Evolutionary conservation across 2,113 vertebrate species (phyloP).

Genomic region (Anolis carolinensis): DNA sequence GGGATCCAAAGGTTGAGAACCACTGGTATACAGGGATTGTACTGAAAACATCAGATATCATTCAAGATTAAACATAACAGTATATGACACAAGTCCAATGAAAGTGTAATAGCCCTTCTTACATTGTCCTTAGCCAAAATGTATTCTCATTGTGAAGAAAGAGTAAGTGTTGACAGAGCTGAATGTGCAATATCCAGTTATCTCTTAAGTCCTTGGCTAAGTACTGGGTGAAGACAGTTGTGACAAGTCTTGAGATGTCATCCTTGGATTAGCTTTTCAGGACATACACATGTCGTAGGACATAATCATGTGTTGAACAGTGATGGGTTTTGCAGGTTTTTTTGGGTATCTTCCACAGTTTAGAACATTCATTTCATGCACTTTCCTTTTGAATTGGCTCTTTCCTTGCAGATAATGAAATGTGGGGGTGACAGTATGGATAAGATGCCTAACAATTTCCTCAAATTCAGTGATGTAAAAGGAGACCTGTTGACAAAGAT

Average conservation of each 20-base stretch:
- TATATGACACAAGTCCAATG: background rate
- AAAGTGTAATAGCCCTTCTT: no score
- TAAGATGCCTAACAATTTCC: background rate
- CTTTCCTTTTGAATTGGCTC: background rate
- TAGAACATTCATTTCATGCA: background rate
- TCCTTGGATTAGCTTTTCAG: background rate
- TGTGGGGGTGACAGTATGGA: background rate
- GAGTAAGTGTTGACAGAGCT: background rate
- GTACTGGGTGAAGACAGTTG: background rate
- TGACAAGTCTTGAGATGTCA: background rate
- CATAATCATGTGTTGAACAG: background rate
- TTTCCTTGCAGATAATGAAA: background rate
- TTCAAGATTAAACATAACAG: background rate
- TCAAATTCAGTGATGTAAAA: background rate
- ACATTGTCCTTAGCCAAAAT: no score
- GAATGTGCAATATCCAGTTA: background rate
- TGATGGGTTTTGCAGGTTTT: slow-evolving; percentile 8
- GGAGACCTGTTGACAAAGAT: background rate
- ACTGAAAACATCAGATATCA: background rate
- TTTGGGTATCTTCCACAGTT: background rate
- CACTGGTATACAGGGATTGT: no score
- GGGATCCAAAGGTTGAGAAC: no score
- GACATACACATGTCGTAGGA: slow-evolving; percentile 1
- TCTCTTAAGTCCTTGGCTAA: background rate
- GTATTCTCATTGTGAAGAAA: background rate